Conservation (phyloP, 2,888 invertebrate species). For the Urechis unicinctus region DNA sequence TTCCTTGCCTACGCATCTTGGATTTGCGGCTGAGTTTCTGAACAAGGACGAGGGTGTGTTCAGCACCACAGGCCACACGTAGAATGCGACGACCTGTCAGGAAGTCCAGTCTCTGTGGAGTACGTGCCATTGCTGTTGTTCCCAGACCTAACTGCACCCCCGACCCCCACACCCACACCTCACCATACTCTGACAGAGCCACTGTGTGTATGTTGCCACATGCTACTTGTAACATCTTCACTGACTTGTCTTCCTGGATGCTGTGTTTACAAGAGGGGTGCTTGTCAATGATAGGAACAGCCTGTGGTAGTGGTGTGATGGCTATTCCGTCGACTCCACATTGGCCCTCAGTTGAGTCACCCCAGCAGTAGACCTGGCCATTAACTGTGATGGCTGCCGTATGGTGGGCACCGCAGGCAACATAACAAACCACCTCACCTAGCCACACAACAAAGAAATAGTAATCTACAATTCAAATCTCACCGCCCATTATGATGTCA, state of each 20-base stretch:
- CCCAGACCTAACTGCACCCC: slow-evolving; percentile 38
- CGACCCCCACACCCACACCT: slow-evolving; percentile 46
- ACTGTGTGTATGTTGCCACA: slow-evolving; percentile 43
- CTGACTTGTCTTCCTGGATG: background rate
- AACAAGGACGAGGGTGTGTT: slow-evolving; percentile 40
- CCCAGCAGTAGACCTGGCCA: slow-evolving; percentile 48
- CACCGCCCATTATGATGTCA: too few species aligned
- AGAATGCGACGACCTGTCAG: slow-evolving; percentile 34
- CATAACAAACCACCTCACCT: slow-evolving; percentile 58
- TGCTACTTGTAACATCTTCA: slow-evolving; percentile 11
- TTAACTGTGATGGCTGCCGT: slow-evolving; percentile 33
- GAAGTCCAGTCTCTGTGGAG: slow-evolving; percentile 29
- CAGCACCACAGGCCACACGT: slow-evolving; percentile 35
- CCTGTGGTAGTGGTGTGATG: background rate
- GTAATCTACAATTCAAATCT: too few species aligned
- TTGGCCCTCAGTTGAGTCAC: slow-evolving; percentile 54
- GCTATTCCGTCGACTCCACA: slow-evolving; percentile 52
- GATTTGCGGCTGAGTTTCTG: slow-evolving; percentile 20
- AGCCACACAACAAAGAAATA: background rate
- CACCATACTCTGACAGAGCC: slow-evolving; percentile 34
- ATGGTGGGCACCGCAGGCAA: slow-evolving; percentile 69
- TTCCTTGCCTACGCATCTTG: too few species aligned
- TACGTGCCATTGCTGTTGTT: slow-evolving; percentile 14
- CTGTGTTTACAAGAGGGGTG: slow-evolving; percentile 3
- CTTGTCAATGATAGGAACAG: slow-evolving; percentile 1